Percentiles rank a stretch among this genome's conserved stretches.
These are phyloP conservation scores for Halichoerus grypus DNA, from an alignment of 2,113 vertebrate genomes.

Conservation along the genomic window DNA sequence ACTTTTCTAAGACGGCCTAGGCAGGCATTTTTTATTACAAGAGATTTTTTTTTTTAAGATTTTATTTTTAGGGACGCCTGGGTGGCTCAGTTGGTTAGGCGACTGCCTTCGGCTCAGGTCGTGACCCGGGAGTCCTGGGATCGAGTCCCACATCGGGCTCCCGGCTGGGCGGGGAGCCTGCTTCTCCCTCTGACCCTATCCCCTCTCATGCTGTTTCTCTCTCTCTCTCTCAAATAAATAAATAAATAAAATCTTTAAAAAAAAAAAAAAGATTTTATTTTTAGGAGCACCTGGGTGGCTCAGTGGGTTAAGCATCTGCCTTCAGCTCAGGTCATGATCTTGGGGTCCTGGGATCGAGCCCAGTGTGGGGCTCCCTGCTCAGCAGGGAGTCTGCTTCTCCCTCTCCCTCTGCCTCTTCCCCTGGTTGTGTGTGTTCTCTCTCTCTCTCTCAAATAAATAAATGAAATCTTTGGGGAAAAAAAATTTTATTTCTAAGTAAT, in stretches of 20 bases:
- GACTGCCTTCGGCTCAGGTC: background rate
- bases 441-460: background rate
- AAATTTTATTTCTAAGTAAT: background rate
- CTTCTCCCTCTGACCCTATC: background rate
- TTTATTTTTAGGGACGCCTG: background rate
- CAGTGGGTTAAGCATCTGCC: too few species aligned
- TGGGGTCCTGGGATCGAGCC: too few species aligned
- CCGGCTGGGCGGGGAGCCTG: background rate
- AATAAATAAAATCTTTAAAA: too few species aligned
- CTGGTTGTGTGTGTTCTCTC: background rate
- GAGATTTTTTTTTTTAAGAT: background rate
- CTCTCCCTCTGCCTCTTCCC: background rate
- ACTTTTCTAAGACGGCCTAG: background rate
- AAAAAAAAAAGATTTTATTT: background rate
- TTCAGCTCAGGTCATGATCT: too few species aligned
- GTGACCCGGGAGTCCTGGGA: background rate
- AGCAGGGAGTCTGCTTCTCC: too few species aligned
- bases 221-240: too few species aligned
- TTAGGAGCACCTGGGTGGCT: too few species aligned
- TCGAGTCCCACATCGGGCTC: background rate
- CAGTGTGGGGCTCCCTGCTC: too few species aligned
- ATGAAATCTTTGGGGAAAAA: background rate
- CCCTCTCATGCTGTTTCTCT: too few species aligned
- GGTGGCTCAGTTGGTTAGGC: background rate
- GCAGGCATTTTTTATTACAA: background rate